phyloP scores from a whole-genome alignment of 2,113 vertebrate species.

The Chionodraco myersi region DNA sequence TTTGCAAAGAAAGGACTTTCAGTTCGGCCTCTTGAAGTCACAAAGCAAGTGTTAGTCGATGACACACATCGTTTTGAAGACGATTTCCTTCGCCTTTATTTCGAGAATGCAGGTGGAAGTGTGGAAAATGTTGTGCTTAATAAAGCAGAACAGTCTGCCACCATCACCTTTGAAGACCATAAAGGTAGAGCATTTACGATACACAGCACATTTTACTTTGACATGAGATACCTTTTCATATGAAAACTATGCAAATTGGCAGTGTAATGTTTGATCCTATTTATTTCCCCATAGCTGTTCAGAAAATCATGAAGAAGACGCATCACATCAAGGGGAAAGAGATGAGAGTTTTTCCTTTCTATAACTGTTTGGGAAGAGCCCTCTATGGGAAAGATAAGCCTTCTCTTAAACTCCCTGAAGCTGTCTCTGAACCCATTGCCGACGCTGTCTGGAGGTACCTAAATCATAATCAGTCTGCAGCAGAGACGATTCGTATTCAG shows the following conservation, averaged over 20 bases:
- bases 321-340: constrained; percentile 79
- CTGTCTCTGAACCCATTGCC: constrained; percentile 78
- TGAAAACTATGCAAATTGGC: background rate
- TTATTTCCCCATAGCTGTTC: constrained; percentile 59
- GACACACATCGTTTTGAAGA: constrained; percentile 69
- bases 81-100: constrained; percentile 82
- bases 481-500: constrained; percentile 70
- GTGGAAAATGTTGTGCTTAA: constrained; percentile 66
- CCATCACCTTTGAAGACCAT: constrained; percentile 84
- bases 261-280: background rate
- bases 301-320: constrained; percentile 52
- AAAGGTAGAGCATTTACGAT: constrained; percentile 80
- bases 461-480: constrained; percentile 52
- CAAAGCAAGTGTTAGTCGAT: constrained; percentile 84
- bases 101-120: constrained; percentile 83
- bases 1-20: constrained; percentile 77
- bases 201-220: background rate
- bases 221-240: background rate
- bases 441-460: constrained; percentile 82
- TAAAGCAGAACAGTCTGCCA: constrained; percentile 81
- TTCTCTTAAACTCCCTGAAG: constrained; percentile 82
- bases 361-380: constrained; percentile 83
- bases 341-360: constrained; percentile 88
- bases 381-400: constrained; percentile 89
- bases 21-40: constrained; percentile 82